Conservation (phyloP, 1,140 invertebrate species). For the Acromyrmex echinatior region DNA sequence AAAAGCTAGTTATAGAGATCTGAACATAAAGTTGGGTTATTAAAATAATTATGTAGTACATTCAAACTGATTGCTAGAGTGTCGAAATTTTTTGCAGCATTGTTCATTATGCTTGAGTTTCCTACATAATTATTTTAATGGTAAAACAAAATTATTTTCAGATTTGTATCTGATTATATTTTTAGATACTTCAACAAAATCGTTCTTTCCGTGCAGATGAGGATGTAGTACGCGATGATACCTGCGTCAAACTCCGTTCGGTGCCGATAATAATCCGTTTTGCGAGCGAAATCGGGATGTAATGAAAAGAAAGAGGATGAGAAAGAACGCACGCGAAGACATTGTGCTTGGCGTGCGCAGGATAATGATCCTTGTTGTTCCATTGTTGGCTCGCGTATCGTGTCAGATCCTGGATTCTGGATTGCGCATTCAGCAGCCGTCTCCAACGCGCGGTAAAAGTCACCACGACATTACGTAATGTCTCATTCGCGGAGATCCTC, state of each 20-base stretch:
- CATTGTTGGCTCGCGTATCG: slow-evolving; percentile 48
- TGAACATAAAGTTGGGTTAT: no score
- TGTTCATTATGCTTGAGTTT: no score
- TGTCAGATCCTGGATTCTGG: slow-evolving; percentile 28
- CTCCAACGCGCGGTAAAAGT: slow-evolving; percentile 65
- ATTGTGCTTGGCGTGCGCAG: not conserved
- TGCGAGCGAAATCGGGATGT: not conserved
- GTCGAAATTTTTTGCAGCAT: no score
- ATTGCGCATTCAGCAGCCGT: slow-evolving; percentile 57
- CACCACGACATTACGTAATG: slow-evolving; percentile 60
- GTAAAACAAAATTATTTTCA: no score
- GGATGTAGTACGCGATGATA: not conserved
- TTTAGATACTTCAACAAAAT: no score
- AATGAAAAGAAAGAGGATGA: not conserved
- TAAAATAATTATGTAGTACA: no score
- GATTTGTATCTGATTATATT: no score
- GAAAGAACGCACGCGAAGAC: not conserved
- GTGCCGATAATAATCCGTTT: slow-evolving; percentile 17
- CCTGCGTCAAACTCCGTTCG: not conserved
- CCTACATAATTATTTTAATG: no score
- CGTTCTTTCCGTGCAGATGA: not conserved
- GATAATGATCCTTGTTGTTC: slow-evolving; percentile 8
- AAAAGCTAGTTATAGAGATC: no score
- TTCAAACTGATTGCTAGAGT: no score
- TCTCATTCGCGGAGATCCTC: slow-evolving; percentile 33